Evolutionary conservation across 2,113 vertebrate species (phyloP).

Genomic region (Candoia aspera): DNA sequence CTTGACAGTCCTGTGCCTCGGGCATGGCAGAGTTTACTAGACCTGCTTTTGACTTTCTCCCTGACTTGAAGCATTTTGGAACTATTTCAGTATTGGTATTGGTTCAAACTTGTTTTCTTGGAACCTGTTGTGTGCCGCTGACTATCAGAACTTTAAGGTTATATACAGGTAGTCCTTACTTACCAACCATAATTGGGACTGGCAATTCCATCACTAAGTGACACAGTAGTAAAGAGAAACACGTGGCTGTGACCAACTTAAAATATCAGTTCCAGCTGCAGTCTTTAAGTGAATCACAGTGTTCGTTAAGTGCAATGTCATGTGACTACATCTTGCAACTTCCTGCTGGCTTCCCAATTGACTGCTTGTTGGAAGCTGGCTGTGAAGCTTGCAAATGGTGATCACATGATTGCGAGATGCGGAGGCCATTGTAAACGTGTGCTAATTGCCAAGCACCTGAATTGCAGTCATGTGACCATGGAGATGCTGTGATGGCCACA

Average conservation of each 20-base stretch:
- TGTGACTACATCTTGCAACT: neutral
- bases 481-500: neutral
- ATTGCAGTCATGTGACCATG: neutral
- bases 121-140: neutral
- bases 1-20: neutral
- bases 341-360: neutral
- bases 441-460: neutral
- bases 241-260: neutral
- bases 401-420: neutral
- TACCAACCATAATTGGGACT: too few species aligned
- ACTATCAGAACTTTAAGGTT: neutral
- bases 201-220: neutral
- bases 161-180: neutral
- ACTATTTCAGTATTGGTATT: neutral
- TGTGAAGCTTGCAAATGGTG: neutral
- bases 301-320: neutral
- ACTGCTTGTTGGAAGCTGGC: neutral
- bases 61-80: neutral
- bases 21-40: neutral
- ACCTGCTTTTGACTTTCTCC: neutral
- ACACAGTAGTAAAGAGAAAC: neutral
- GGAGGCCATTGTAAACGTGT: neutral
- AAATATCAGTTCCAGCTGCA: neutral
- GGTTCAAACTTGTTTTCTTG: neutral
- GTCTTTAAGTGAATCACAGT: neutral